Evolutionary conservation across 1,140 invertebrate species (phyloP), one percentile per base, ranked within the genome.

Genomic region (Diploscapter pachys): DNA sequence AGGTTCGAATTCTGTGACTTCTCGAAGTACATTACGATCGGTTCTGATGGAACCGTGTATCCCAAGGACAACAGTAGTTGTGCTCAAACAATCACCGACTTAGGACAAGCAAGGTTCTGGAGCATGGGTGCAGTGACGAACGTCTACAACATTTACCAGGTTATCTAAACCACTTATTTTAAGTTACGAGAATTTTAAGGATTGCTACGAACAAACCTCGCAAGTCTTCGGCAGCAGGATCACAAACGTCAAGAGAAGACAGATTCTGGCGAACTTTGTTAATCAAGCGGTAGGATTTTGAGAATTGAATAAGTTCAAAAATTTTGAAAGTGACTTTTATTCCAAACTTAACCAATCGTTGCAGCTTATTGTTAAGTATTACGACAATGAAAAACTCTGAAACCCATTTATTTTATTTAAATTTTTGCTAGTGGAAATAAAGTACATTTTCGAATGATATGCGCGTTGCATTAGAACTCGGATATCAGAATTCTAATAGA

Each of bases 141-240:
- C 52, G 78, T 81, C 3, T 81, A 81, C 75, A 81, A 81, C 77
- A 81, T 77, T 61, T 78, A 78, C 57, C 79, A 82, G 56, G 31
- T 31, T 31, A 31, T 31, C 31, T 31, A 31, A 31, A 31, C 31
- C 31, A 31, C 31, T 31, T 31, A 31, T 31, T 31, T 31, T 31
- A 31, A 31, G 31, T 31, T 31, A 31, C 31, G 31, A 31, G 31
- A 31, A 31, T 31, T 31, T 31, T 31, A 31, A 31, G 31, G 75
- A 76, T 51, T 76, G 75, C 51, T 76, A 76, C 63, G 50, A 70
- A 52, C 54, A 76, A 5, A 4, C 68, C 13, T 3, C 2, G 6
- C 11, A 63, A 54, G 67, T 70, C 4, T 56, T 64, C 68, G 67
- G 67, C 1, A 31, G 31, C 31, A 55, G 62, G 13, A 74, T 69